phyloP scores from a whole-genome alignment of 2,113 vertebrate genomes.

The Sinosuthora webbiana region DNA sequence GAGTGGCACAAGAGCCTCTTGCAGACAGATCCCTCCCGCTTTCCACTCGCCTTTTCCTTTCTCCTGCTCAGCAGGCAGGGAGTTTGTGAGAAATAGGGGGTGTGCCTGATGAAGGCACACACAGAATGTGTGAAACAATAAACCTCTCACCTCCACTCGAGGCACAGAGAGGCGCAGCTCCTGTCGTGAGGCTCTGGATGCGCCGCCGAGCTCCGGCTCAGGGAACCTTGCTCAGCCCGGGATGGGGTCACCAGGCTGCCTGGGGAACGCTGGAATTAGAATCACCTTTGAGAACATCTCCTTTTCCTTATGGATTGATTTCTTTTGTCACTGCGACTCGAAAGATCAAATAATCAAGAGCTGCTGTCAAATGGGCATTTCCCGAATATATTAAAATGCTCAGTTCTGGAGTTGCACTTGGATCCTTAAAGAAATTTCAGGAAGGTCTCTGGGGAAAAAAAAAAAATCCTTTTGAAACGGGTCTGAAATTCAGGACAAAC shows the following conservation, averaged over 20 bases:
- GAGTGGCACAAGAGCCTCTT: constrained; percentile 9
- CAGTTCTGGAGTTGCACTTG: neutral
- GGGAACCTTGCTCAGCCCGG: rapidly evolving
- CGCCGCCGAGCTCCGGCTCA: rapidly evolving
- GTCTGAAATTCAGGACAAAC: neutral
- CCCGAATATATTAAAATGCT: rapidly evolving
- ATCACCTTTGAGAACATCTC: neutral
- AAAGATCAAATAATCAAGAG: neutral
- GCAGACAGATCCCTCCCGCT: neutral
- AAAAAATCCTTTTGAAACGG: neutral
- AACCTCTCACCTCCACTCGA: neutral
- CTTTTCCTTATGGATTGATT: neutral
- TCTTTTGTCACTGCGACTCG: neutral
- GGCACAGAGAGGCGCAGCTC: neutral
- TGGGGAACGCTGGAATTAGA: neutral
- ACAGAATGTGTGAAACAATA: neutral
- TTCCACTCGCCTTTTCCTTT: neutral
- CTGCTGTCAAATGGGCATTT: neutral
- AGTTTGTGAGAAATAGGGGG: neutral
- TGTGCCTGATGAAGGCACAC: neutral
- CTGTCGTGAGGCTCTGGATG: neutral
- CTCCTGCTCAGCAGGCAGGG: neutral
- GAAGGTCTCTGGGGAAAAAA: neutral
- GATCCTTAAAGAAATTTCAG: neutral
- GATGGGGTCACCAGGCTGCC: neutral